Evolutionary conservation across 2,888 invertebrate species (phyloP), one percentile per base, ranked within the genome.

Genomic region (Volucella zonaria): DNA sequence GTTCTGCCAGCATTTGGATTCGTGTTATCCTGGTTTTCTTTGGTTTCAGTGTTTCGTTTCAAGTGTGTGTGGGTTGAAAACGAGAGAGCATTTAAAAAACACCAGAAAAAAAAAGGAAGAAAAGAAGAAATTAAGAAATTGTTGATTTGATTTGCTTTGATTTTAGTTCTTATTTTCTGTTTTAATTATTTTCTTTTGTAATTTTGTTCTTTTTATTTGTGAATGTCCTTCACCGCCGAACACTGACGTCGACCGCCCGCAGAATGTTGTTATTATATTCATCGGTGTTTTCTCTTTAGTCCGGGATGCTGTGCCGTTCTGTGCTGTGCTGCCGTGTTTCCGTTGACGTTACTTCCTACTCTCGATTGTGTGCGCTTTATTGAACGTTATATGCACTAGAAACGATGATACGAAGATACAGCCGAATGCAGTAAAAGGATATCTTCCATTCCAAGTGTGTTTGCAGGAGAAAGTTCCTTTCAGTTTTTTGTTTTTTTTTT

Each of bases 191-290:
- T 43, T 31, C 47, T 11, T 73, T 62, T 70, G 52, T 31, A 71
- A 56, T 82, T 74, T 68, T 54, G 31, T 64, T 70, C 59, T 43
- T 80, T 71, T 79, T 75, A 71, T 70, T 76, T 73, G 56, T 77
- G 77, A 80, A 68, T 77, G 85, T 81, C 81, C 85, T 85, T 85
- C 85, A 85, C 58, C 81, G 85, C 81, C 81, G 73, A 71, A 76
- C 45, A 66, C 40, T 85, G 85, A 80, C 80, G 80, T 80, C 80
- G 80, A 77, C 68, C 73, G 59, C 71, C 75, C 81, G 80, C 71
- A 80, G 4, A 85, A 73, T 76, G 73, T 73, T 77, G 76, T 73
- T 77, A 85, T 77, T 73, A 73, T 85, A 81, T 80, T 85, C 59
- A 85, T 83, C 83, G 83, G 83, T 83, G 66, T 61, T 75, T 82